Percentiles rank a stretch among this genome's conserved stretches.
Evolutionary conservation across 2,888 invertebrate genomes (phyloP).

Genomic region (Drosophila formosana): DNA sequence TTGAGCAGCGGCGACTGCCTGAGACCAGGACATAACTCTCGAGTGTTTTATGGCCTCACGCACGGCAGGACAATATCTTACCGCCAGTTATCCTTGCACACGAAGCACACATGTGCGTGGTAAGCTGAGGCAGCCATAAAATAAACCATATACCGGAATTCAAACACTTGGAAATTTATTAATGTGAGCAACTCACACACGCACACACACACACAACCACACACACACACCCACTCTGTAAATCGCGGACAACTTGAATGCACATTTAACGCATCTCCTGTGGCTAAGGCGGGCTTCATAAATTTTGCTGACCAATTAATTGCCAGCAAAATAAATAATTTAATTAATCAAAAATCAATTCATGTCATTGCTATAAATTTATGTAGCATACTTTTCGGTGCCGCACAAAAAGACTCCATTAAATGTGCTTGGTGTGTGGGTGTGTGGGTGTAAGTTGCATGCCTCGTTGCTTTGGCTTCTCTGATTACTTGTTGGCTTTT

Average conservation of each 20-base stretch:
- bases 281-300: conserved; percentile 30
- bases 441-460: conserved; percentile 40
- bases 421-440: conserved; percentile 6
- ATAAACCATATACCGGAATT: conserved; percentile 60
- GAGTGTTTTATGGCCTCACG: conserved; percentile 76
- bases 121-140: conserved; percentile 62
- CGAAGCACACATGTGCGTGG: conserved; percentile 60
- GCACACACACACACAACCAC: not conserved
- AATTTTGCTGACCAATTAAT: conserved; percentile 48
- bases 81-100: conserved; percentile 51
- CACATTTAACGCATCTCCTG: conserved; percentile 46
- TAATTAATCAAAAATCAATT: conserved; percentile 63
- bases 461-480: conserved; percentile 40
- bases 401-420: not conserved
- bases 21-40: conserved; percentile 67
- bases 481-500: conserved; percentile 23
- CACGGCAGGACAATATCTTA: conserved; percentile 76
- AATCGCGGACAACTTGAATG: conserved; percentile 35
- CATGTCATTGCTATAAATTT: conserved; percentile 12
- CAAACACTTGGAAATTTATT: conserved; percentile 75
- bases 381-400: conserved; percentile 1
- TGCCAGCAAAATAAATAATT: conserved; percentile 54
- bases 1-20: conserved; percentile 38
- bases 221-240: conserved; percentile 20
- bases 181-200: conserved; percentile 43